phyloP scores from a whole-genome alignment of 2,797 vertebrate species.

The Loriculus beryllinus region DNA sequence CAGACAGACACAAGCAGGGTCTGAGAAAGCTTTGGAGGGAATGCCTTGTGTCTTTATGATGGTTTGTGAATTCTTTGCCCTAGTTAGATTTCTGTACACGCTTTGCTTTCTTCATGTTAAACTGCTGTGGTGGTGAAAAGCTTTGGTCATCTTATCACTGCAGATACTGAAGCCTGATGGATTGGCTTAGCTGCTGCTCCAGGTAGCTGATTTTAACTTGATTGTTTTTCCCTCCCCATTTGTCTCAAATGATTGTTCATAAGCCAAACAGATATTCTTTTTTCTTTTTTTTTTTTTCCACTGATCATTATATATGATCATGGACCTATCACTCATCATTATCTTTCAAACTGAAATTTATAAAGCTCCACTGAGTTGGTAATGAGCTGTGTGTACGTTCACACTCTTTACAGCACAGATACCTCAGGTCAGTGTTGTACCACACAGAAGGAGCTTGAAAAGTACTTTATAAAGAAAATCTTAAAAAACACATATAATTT shows the following conservation, averaged over 20 bases:
- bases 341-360: not conserved
- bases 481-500: not conserved
- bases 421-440: not conserved
- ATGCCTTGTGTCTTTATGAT: not conserved
- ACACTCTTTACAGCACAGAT: not conserved
- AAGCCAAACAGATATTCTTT: not conserved
- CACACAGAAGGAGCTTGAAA: not conserved
- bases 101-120: not conserved
- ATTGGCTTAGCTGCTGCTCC: not conserved
- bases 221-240: not conserved
- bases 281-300: not conserved
- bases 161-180: not conserved
- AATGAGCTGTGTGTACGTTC: rapidly evolving
- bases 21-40: not conserved
- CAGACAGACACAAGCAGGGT: not conserved
- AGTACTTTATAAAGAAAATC: not conserved
- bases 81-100: not conserved
- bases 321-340: not conserved
- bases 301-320: not conserved
- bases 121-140: not conserved
- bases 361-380: not conserved
- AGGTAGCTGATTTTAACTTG: not conserved
- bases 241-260: not conserved
- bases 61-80: not conserved
- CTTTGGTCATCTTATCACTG: not conserved